Conservation (phyloP, 2,113 vertebrate species). For the Murina feae region DNA sequence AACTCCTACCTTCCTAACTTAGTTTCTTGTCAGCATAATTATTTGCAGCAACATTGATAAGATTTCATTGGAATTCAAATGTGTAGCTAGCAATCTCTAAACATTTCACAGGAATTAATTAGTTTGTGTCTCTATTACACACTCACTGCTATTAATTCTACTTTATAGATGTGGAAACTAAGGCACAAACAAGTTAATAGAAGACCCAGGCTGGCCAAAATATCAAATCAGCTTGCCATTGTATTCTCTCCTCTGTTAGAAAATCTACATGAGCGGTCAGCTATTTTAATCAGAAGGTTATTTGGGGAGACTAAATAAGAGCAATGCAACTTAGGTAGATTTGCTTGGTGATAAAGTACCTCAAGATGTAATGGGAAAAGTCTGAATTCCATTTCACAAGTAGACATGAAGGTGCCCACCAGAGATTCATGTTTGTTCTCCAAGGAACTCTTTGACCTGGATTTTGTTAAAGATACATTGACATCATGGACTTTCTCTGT, state of each 20-base stretch:
- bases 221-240: background rate
- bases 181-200: background rate
- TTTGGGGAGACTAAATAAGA: background rate
- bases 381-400: background rate
- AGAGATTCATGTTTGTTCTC: background rate
- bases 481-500: background rate
- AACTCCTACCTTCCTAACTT: background rate
- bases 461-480: background rate
- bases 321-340: background rate
- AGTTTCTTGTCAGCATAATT: background rate
- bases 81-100: background rate
- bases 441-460: background rate
- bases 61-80: background rate
- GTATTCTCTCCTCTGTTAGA: background rate
- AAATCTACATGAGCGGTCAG: background rate
- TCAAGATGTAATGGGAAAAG: background rate
- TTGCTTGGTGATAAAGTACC: background rate
- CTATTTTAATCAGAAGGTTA: background rate
- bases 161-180: background rate
- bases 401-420: background rate
- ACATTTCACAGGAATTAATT: background rate
- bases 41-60: background rate
- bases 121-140: background rate
- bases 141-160: background rate
- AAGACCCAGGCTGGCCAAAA: background rate